Evolutionary conservation across 1,140 invertebrate genomes (phyloP), one percentile per base, ranked within the genome.

Genomic region (Listronotus oregonensis): DNA sequence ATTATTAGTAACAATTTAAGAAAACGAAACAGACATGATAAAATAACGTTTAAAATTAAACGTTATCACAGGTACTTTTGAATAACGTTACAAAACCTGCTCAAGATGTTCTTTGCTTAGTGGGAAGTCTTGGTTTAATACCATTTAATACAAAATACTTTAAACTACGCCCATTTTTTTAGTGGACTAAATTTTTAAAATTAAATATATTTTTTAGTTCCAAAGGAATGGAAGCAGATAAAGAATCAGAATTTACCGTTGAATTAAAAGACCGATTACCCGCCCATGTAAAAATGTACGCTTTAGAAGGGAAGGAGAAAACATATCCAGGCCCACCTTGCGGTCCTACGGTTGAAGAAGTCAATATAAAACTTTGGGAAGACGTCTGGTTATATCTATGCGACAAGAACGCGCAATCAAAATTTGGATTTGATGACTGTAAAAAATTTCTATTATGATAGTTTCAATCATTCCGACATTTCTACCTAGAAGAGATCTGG

Each of bases 351-450:
- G 15, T 14, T 44, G 57, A 61, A 27, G 63, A 69, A 34, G 17
- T 50, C 9, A 64, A 49, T 42, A 58, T 66, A 14, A 15, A 17
- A 42, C 54, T 65, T 4, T 10, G 31, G n/a, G 21, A 59, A 7
- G 27, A 69, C 27, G 14, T 49, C 6, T 54, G 60, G 52, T 46
- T 66, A 11, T 44, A 34, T 7, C 18, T 71, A n/a, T 71, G 66
- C 46, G 62, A 65, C 18, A 39, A 51, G 15, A 14, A 66, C 14
- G 55, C 63, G 0, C 57, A 64, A 47, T 59, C 54, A 5, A 63
- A 63, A 40, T 71, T 43, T 40, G 54, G 57, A 10, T 43, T 54
- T 12, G 62, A 71, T 15, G 31, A 71, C 42, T 71, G 70, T 37
- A n/a, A 67, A 66, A 27, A 51, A 67, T 14, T 65, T 65, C 31